Base-by-base conservation (phyloP, 2,113 vertebrate genomes). In the Etheostoma cragini region DNA sequence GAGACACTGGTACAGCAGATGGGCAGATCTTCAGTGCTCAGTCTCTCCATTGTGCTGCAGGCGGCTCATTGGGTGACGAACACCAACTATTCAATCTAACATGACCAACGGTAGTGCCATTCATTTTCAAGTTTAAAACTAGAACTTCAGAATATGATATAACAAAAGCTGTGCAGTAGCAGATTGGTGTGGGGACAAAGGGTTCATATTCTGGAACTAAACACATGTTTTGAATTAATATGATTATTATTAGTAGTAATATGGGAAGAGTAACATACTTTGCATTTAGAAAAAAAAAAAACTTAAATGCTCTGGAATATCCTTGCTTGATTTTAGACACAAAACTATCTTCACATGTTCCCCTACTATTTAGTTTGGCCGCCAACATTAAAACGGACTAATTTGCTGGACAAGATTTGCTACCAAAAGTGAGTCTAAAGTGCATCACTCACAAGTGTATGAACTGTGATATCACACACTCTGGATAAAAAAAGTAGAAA, bases 1-100 rank as follows among this genome's bases (percentile, higher is more conserved):
- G 90, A 92, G 85, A 87, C 83, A 72, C 72, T 82, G 88, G 80
- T 68, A 61, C 75, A 80, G 80, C 90, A 93, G 90, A 90, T 90
- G 88, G 91, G 61, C 87, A 85, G 81, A 78, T 84, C 87, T 80
- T 82, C 83, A 82, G 71, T 0, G 67, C 85, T 87, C 42, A 46
- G 72, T 78, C 71, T 70, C 73, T 83, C 68, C 87, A 80, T 81
- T 82, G 52, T 56, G 50, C 64, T 79, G 73, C 76, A 84, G 76
- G 72, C 72, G 38, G 85, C 85, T 89, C 74, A 60, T 6, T 38
- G 70, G 84, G 53, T 64, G 73, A 79, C 46, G 7, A 86, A 86
- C 84, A 76, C 69, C 77, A 65, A 83, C 80, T 50, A 63, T 57
- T 73, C 38, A 47, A 70, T 57, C 35, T 52, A 83, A 85, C 78